These are phyloP conservation scores for Drosophila borborema DNA, from an alignment of 2,888 invertebrate genomes.

Conservation along the genomic window DNA sequence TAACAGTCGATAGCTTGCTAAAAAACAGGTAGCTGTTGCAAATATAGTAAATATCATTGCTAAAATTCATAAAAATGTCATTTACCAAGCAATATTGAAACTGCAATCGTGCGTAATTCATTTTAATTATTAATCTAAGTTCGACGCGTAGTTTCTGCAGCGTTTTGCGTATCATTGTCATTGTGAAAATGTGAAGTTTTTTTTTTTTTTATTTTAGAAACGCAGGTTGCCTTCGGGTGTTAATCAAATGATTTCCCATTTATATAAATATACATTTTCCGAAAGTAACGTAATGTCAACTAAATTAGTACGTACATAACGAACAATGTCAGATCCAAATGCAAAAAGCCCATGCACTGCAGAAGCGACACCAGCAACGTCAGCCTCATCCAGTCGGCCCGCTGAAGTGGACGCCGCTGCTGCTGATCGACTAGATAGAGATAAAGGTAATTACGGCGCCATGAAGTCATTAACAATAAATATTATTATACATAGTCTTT, in stretches of 20 bases:
- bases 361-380: slow-evolving; percentile 1
- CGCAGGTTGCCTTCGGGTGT: slow-evolving; percentile 35
- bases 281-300: slow-evolving; percentile 33
- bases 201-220: slow-evolving; percentile 6
- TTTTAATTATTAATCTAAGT: not conserved
- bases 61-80: slow-evolving; percentile 1
- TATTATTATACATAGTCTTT: slow-evolving; percentile 11
- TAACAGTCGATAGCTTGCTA: slow-evolving; percentile 22
- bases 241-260: slow-evolving; percentile 41
- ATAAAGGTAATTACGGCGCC: slow-evolving; percentile 39
- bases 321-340: slow-evolving; percentile 34
- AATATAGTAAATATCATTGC: slow-evolving; percentile 26
- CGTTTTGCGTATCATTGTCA: slow-evolving; percentile 10
- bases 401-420: slow-evolving; percentile 4
- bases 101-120: not conserved
- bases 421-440: slow-evolving; percentile 18
- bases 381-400: not conserved
- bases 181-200: slow-evolving; percentile 3
- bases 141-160: not conserved
- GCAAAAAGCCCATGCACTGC: slow-evolving; percentile 15
- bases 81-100: not conserved
- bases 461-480: slow-evolving; percentile 6
- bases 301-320: slow-evolving; percentile 32
- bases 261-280: slow-evolving; percentile 15
- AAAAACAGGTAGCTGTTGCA: slow-evolving; percentile 47